Base-by-base conservation (phyloP, 2,113 vertebrate species). In the Acinonyx jubatus region DNA sequence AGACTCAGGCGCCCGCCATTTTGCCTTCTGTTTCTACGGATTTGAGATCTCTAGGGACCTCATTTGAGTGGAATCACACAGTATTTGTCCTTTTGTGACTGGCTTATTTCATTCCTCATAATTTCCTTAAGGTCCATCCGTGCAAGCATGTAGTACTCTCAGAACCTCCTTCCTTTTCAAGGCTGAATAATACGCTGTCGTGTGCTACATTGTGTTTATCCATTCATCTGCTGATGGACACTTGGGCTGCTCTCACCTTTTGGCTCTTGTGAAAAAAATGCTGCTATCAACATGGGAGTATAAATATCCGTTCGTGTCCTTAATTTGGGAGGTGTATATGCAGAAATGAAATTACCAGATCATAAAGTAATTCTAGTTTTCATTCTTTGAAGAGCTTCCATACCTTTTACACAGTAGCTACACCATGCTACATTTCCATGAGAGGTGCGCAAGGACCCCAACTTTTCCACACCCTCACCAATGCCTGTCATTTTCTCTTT, bases 201-300 rank as follows among this genome's bases (percentile, higher is more conserved):
- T 1, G 0, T 0, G 0, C 36, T 23, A 0, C 11, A 0, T 11
- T 7, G 2, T 33, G 4, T 19, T 7, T 48, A 5, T 1, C 18
- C 29, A 0, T 5, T 23, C 31, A 7, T 11, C 12, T 0, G 8
- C 0, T 9, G 21, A 12, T 1, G 15, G 27, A 7, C 45, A 4
- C 23, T 6, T 5, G 5, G 21, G 31, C 3, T 45, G 21, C 15
- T 61, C 50, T 61, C 1, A 1, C 21, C 73, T 55, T 38, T 7
- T 13, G 61, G 27, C 6, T 41, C 0, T 10, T 3, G 8, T 29
- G 36, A 48, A 12, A 0, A 11, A 0, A 11, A 1, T 0, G 0
- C 14, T 0, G 0, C 66, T 13, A 0, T 1, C 27, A 36, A 4
- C 31, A 2, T 0, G 15, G 31, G 15, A 14, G 15, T 29, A 4